These are phyloP conservation scores for Tillus elongatus DNA, from an alignment of 2,888 invertebrate species.

Conservation along the genomic window DNA sequence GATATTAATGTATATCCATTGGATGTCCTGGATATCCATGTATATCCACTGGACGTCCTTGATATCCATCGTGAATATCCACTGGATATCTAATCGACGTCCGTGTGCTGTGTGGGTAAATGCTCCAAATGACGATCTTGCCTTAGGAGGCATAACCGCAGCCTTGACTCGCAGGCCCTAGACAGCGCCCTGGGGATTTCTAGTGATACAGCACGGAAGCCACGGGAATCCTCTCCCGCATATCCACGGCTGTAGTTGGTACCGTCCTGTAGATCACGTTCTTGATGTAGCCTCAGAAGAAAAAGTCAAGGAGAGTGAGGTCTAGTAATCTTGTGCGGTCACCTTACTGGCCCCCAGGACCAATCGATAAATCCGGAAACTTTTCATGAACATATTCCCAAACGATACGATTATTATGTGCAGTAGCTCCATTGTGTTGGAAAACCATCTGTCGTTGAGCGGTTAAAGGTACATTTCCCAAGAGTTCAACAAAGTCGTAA, in stretches of 20 bases:
- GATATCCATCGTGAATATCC: no score
- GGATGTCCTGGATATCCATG: no score
- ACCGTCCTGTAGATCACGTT: not conserved
- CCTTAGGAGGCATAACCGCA: no score
- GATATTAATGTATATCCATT: no score
- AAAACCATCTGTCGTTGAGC: constrained; percentile 3
- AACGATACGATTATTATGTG: not conserved
- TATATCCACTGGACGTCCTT: no score
- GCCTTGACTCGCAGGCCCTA: no score
- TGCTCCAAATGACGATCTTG: no score
- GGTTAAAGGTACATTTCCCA: constrained; percentile 2
- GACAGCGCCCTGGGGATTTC: no score
- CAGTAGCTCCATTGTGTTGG: constrained; percentile 1
- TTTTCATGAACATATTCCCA: not conserved
- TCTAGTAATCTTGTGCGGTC: constrained; percentile 6
- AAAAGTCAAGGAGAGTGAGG: constrained; percentile 5
- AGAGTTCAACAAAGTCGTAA: not conserved
- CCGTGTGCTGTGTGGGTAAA: no score
- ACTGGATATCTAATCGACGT: no score
- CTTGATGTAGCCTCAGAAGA: not conserved
- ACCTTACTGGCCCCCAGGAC: constrained; percentile 3
- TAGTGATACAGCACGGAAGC: constrained; percentile 6
- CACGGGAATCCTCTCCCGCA: constrained; percentile 4
- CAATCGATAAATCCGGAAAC: constrained; percentile 1
- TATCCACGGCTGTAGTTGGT: constrained; percentile 2